Base-by-base conservation (phyloP, 1,140 invertebrate genomes). In the Polyergus mexicanus region DNA sequence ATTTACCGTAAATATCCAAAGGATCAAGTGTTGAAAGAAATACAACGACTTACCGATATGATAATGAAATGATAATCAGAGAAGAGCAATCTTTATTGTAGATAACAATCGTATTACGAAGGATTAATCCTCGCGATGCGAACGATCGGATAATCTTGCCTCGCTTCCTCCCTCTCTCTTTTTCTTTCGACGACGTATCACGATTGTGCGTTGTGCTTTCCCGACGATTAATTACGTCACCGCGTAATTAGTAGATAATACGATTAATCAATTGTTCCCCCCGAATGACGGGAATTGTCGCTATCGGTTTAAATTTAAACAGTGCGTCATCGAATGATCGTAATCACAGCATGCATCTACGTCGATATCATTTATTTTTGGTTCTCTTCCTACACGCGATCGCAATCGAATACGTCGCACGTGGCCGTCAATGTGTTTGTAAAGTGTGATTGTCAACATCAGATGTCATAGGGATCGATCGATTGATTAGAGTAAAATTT, bases 181-280 rank as follows among this genome's bases (percentile, higher is more conserved):
- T 32, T 10, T 5, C 13, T 69, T 6, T 41, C 11, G 47, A 8
- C 25, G 5, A 62, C 8, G 47, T 51, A 19, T 19, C 60, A 38
- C 13, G 25, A 81, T 41, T 60, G 6, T 25, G 28, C 41, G 47
- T 72, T 83, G 68, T 83, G 38, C 72, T 74, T 72, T 60, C 7
- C n/a, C 19, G 1, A 16, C 1, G 47, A 28, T 28, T 28, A n/a
- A 71, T 81, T 72, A 71, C 25, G 47, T 83, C 38, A 83, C 2
- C 6, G 22, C 6, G 32, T 51, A 60, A 72, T 83, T 35, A 32
- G 19, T 60, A 25, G n/a, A 54, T 19, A n/a, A 51, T 5, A 22
- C n/a, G 16, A 66, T 68, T 78, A 66, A 51, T 44, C 8, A 25
- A 11, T 71, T 0, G n/a, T 4, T 35, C 13, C 13, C 13, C 13